Conservation (phyloP, 2,797 vertebrate genomes). For the Aplochiton taeniatus region DNA sequence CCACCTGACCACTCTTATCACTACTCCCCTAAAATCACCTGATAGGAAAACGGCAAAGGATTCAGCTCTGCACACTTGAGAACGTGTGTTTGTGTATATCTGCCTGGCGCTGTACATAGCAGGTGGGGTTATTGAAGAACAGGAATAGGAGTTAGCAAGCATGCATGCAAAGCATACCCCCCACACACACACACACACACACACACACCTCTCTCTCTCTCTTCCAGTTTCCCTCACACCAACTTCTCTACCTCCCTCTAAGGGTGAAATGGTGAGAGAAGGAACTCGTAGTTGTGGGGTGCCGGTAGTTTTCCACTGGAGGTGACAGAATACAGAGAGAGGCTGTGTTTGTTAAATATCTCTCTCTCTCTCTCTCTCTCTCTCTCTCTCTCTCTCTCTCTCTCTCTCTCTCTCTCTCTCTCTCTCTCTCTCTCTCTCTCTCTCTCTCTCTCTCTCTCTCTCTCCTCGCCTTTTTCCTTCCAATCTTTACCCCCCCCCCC, state of each 20-base stretch:
- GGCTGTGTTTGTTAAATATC: slow-evolving; percentile 33
- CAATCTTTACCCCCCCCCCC: not conserved
- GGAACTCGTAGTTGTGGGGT: slow-evolving; percentile 27
- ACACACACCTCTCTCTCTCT: slow-evolving; percentile 8
- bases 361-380: slow-evolving; percentile 36
- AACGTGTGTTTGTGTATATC: not conserved
- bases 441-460: slow-evolving; percentile 10
- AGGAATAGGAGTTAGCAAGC: no score
- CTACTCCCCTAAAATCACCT: slow-evolving; percentile 24
- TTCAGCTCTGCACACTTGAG: not conserved
- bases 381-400: slow-evolving; percentile 11
- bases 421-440: slow-evolving; percentile 14
- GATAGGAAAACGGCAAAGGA: slow-evolving; percentile 10
- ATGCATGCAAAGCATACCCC: no score
- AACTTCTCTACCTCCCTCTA: slow-evolving; percentile 5
- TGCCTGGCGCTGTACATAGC: not conserved
- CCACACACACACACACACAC: not conserved
- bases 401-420: slow-evolving; percentile 12
- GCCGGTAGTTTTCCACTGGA: slow-evolving; percentile 64
- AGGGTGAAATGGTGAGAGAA: slow-evolving; percentile 37
- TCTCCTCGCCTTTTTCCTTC: slow-evolving; percentile 18
- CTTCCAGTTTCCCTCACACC: not conserved
- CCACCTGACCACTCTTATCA: slow-evolving; percentile 35
- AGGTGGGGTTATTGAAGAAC: no score
- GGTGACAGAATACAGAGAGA: slow-evolving; percentile 45